Conservation (phyloP, 2,888 invertebrate genomes). For the Steromphala cineraria region DNA sequence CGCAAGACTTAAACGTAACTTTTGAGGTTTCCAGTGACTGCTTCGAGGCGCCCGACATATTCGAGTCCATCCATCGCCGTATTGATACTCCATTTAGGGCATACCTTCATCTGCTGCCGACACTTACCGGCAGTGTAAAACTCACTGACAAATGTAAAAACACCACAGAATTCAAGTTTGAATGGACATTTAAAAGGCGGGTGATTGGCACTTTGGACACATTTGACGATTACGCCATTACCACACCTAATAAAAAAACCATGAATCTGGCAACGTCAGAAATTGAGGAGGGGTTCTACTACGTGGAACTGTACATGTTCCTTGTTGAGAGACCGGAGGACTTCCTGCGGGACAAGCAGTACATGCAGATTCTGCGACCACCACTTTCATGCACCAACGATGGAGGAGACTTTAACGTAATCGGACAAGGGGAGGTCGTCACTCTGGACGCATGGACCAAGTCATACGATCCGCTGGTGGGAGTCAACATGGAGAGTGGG, state of each 20-base stretch:
- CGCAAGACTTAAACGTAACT: background rate
- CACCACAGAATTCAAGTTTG: background rate
- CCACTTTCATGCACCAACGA: background rate
- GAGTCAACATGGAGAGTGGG: background rate
- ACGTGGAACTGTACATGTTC: background rate
- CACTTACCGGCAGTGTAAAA: background rate
- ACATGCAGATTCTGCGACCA: constrained; percentile 3
- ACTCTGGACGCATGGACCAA: background rate
- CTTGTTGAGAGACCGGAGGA: background rate
- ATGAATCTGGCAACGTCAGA: background rate
- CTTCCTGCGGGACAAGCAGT: background rate
- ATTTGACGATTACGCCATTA: background rate
- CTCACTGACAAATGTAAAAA: constrained; percentile 14
- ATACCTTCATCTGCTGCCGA: background rate
- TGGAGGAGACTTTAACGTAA: background rate
- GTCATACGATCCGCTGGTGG: constrained; percentile 27
- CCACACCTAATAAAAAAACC: background rate
- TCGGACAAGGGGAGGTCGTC: background rate
- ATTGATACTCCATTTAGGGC: background rate
- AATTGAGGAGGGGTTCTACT: background rate
- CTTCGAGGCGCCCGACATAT: constrained; percentile 12
- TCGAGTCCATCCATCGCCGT: constrained; percentile 1
- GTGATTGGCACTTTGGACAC: background rate
- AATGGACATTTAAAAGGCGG: constrained; percentile 3
- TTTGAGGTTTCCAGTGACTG: constrained; percentile 21